Evolutionary conservation across 2,888 invertebrate species (phyloP).

Genomic region (Lottia scabra): DNA sequence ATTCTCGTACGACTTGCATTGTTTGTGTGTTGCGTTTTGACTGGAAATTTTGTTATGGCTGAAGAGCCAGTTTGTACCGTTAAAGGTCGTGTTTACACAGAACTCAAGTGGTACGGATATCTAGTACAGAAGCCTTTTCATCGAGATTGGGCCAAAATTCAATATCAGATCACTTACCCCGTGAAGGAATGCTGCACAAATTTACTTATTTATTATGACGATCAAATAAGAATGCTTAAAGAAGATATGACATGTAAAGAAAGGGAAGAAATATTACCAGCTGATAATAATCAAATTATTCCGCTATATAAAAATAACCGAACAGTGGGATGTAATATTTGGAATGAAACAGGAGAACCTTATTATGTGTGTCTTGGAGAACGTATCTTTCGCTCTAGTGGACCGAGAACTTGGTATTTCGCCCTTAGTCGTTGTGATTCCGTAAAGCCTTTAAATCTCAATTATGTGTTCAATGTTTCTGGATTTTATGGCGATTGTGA

Average conservation of each 20-base stretch:
- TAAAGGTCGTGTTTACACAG: slow-evolving; percentile 52
- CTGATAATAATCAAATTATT: slow-evolving; percentile 57
- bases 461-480: slow-evolving; percentile 58
- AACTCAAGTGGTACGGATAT: slow-evolving; percentile 58
- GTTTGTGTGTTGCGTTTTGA: slow-evolving; percentile 4
- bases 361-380: slow-evolving; percentile 58
- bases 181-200: slow-evolving; percentile 56
- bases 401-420: slow-evolving; percentile 58
- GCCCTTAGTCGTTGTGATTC: slow-evolving; percentile 53
- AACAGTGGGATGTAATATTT: slow-evolving; percentile 49
- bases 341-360: slow-evolving; percentile 48
- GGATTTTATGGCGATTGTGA: slow-evolving; percentile 60
- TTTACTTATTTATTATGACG: slow-evolving; percentile 59
- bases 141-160: slow-evolving; percentile 50
- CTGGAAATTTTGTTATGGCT: slow-evolving; percentile 5
- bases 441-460: slow-evolving; percentile 44
- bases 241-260: slow-evolving; percentile 53
- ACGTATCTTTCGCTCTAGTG: slow-evolving; percentile 52
- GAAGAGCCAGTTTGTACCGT: slow-evolving; percentile 40
- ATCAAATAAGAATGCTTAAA: slow-evolving; percentile 49
- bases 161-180: slow-evolving; percentile 59
- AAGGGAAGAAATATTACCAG: slow-evolving; percentile 47
- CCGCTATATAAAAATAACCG: slow-evolving; percentile 48
- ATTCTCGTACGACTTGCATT: neutral
- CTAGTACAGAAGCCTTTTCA: slow-evolving; percentile 58